Base-by-base conservation (phyloP, 2,113 vertebrate species). In the Gnathonemus echidnorhynchus region DNA sequence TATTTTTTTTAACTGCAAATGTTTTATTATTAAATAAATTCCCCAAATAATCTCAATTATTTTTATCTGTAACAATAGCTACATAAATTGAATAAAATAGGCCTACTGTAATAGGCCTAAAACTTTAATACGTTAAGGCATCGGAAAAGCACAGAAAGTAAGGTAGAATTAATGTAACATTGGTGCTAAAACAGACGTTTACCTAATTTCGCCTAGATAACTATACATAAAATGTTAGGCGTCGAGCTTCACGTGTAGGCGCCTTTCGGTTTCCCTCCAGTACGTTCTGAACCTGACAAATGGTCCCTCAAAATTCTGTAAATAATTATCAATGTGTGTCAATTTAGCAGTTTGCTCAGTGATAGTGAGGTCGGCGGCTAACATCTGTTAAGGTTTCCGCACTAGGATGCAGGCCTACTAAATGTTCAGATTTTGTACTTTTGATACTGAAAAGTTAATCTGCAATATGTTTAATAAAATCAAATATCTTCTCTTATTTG, bases 241-340 rank as follows among this genome's bases (percentile, higher is more conserved):
- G 35, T 70, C 0, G 62, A 31, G 27, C n/a, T 70, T 45, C 5
- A 45, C 8, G 1, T 42, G 39, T 45, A 83, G 62, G 10, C n/a
- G 70, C 46, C 80, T 48, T 85, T 24, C 9, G 3, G 21, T 85
- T 46, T 85, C 21, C 11, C 9, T 46, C 21, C 24, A 48, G 45
- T 48, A 11, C 39, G 24, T 42, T n/a, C 45, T 11, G 24, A 48
- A 48, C 19, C 45, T 46, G 24, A 46, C 45, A 85, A 48, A 46
- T 48, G 42, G 9, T n/a, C 83, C 83, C 83, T 24, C 42, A 94
- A 85, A 89, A 91, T 95, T 95, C 94, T 95, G 95, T 96, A 95
- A 96, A 96, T 96, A 95, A 96, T 96, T 95, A 95, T 95, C 94
- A 94, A 95, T 93, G 94, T 93, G 93, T 93, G 89, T 94, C 94